A percentile compares a stretch with the other conserved stretches of the same genome.
These are phyloP conservation scores for Porphyrio hochstetteri DNA, from an alignment of 2,113 vertebrate species.

Conservation along the genomic window DNA sequence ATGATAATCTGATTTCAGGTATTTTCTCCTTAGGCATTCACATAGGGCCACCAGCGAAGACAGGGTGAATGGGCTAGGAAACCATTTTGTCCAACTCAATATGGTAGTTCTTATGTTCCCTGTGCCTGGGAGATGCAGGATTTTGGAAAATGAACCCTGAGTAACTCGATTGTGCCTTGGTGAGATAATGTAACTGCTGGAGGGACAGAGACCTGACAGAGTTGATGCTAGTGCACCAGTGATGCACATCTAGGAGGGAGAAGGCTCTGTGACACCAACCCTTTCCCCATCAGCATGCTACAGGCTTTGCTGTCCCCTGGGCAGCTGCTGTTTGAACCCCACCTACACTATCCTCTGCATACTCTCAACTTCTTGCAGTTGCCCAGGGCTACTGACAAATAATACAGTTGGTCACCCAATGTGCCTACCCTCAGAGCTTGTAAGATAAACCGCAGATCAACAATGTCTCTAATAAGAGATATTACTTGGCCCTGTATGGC, in stretches of 20 bases:
- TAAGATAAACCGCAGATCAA: neutral
- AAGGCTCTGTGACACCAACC: fast-evolving
- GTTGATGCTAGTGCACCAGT: neutral
- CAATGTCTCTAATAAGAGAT: neutral
- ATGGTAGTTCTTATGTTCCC: neutral
- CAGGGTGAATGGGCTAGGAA: neutral
- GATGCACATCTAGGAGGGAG: neutral
- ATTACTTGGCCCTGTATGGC: neutral
- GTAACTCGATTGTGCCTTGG: neutral
- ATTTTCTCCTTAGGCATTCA: neutral
- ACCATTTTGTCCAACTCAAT: neutral
- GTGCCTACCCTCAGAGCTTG: neutral
- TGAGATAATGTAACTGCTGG: neutral
- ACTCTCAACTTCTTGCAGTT: neutral
- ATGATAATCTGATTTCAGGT: neutral
- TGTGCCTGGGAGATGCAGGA: neutral
- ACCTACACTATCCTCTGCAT: neutral
- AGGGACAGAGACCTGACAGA: neutral
- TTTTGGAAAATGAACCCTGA: neutral
- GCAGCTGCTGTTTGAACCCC: neutral
- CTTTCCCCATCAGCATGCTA: neutral
- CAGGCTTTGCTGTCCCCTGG: neutral
- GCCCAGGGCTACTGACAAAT: neutral
- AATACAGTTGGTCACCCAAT: neutral
- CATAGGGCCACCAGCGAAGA: neutral